Evolutionary conservation across 2,888 invertebrate species (phyloP).

Genomic region (Erebia aethiops): DNA sequence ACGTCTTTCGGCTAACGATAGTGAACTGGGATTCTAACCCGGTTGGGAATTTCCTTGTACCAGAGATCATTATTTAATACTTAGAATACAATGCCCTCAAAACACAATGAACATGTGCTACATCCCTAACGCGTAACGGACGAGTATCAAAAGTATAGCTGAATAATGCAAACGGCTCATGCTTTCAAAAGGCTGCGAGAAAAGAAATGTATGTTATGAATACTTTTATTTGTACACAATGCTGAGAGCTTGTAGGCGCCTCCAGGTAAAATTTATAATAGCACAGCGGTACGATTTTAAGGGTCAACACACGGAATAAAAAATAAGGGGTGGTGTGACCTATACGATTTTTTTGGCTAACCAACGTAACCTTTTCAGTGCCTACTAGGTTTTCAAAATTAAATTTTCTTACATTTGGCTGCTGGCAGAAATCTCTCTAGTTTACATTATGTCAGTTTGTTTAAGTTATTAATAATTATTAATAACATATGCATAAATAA

Average conservation of each 20-base stretch:
- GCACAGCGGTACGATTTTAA: not conserved
- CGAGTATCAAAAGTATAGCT: constrained; percentile 32
- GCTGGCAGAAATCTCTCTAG: too few relatives aligned
- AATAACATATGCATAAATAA: too few relatives aligned
- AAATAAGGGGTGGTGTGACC: constrained; percentile 47
- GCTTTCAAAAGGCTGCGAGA: constrained; percentile 28
- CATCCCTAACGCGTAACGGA: constrained; percentile 28
- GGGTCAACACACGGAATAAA: constrained; percentile 15
- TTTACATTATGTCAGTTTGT: too few relatives aligned
- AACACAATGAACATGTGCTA: constrained; percentile 22
- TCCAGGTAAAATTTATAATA: constrained; percentile 23
- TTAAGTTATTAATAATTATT: too few relatives aligned
- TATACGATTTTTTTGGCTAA: constrained; percentile 48
- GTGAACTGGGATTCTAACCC: too few relatives aligned
- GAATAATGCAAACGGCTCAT: constrained; percentile 33
- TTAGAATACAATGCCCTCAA: constrained; percentile 7
- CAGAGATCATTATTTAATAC: not conserved
- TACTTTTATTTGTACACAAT: constrained; percentile 32
- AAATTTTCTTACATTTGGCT: too few relatives aligned
- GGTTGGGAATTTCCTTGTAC: too few relatives aligned
- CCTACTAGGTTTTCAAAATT: not conserved
- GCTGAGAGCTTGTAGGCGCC: constrained; percentile 24
- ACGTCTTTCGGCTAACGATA: too few relatives aligned
- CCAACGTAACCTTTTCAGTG: not conserved
- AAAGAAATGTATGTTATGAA: constrained; percentile 28